Evolutionary conservation across 2,888 invertebrate species (phyloP).

Genomic region (Netelia fuscicornis): DNA sequence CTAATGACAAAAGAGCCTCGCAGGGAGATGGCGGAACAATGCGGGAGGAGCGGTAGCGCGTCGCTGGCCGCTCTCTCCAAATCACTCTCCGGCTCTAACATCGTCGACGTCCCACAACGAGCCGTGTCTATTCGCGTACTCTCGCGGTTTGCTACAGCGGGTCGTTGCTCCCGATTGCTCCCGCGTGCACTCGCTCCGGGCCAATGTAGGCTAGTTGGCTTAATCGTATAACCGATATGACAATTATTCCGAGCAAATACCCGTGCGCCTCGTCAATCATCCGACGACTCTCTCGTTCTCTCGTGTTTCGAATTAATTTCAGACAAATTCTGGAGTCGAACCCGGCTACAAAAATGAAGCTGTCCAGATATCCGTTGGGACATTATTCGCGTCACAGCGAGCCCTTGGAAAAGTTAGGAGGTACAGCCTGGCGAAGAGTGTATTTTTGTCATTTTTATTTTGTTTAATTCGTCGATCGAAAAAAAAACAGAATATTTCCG

Average conservation of each 20-base stretch:
- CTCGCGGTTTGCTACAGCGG: conserved; percentile 45
- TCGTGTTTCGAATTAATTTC: too few species aligned
- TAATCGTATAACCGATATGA: conserved; percentile 57
- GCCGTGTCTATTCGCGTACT: conserved; percentile 58
- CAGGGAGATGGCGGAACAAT: too few species aligned
- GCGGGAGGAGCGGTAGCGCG: not conserved
- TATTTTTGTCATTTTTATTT: too few species aligned
- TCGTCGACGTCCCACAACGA: conserved; percentile 51
- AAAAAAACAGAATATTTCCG: too few species aligned
- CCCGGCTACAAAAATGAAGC: too few species aligned
- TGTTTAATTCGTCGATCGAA: too few species aligned
- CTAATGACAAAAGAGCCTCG: too few species aligned
- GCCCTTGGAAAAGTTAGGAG: too few species aligned
- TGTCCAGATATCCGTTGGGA: too few species aligned
- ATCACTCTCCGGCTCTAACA: conserved; percentile 31
- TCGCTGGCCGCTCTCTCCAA: conserved; percentile 23
- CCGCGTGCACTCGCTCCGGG: conserved; percentile 18
- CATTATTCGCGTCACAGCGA: too few species aligned
- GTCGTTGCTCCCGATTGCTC: conserved; percentile 59
- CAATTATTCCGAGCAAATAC: conserved; percentile 34
- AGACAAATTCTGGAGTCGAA: too few species aligned
- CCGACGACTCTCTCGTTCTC: not conserved
- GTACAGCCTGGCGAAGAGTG: too few species aligned
- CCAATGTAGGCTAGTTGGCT: conserved; percentile 63
- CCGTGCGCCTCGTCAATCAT: not conserved